phyloP scores from a whole-genome alignment of 2,113 vertebrate species.

The Pao palembangensis region DNA sequence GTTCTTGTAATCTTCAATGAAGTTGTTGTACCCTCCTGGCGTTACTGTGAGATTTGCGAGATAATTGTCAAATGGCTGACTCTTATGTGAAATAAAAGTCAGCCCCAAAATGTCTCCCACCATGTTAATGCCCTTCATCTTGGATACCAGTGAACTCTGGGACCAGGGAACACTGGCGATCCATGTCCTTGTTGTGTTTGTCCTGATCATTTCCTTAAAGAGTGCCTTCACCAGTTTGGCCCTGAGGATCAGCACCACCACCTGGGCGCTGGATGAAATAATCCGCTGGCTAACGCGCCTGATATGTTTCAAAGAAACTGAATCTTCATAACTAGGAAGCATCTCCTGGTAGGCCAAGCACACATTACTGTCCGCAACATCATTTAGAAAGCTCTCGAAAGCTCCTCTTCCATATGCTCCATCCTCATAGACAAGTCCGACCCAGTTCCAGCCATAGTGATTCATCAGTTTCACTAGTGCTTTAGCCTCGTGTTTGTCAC shows the following conservation, averaged over 20 bases:
- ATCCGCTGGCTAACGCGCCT: constrained; percentile 38
- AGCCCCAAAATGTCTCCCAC: constrained; percentile 71
- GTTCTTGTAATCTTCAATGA: constrained; percentile 68
- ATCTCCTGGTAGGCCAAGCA: constrained; percentile 56
- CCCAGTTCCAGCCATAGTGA: constrained; percentile 66
- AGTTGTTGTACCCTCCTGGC: constrained; percentile 55
- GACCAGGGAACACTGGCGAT: constrained; percentile 71
- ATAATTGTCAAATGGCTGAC: constrained; percentile 56
- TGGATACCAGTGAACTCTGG: constrained; percentile 26
- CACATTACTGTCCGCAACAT: constrained; percentile 39
- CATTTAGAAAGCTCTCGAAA: constrained; percentile 49
- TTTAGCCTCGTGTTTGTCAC: constrained; percentile 65
- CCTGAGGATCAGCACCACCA: constrained; percentile 66
- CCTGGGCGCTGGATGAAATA: constrained; percentile 43
- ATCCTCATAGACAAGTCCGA: constrained; percentile 67
- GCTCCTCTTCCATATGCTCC: constrained; percentile 68
- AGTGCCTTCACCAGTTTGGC: constrained; percentile 50
- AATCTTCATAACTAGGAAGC: constrained; percentile 6
- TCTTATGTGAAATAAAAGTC: constrained; percentile 46
- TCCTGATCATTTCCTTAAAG: constrained; percentile 56
- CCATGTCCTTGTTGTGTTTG: constrained; percentile 62
- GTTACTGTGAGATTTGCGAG: constrained; percentile 48
- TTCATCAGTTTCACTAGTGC: constrained; percentile 61
- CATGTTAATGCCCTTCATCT: constrained; percentile 58
- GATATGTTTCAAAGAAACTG: constrained; percentile 9